Conservation (phyloP, 1,140 invertebrate genomes). For the Eriocheir sinensis region DNA sequence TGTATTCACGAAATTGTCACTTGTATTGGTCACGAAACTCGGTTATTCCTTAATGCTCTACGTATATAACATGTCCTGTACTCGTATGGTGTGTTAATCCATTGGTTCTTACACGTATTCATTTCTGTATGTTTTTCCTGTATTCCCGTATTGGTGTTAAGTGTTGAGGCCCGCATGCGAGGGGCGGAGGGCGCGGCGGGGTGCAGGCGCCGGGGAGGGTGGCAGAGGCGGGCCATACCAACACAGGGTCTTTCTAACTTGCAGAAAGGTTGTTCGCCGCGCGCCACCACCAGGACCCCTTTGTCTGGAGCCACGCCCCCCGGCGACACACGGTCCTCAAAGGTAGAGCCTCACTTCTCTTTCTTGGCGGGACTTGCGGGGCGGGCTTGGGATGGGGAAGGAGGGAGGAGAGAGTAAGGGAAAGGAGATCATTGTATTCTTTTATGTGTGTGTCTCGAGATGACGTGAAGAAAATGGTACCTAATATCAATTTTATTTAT, state of each 20-base stretch:
- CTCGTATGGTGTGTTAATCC: too few species aligned
- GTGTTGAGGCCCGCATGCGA: neutral
- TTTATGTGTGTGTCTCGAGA: too few species aligned
- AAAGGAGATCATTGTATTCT: neutral
- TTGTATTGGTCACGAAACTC: too few species aligned
- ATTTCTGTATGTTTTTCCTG: too few species aligned
- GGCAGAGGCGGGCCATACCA: neutral
- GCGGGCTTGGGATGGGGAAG: neutral
- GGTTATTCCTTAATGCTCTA: too few species aligned
- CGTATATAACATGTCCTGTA: too few species aligned
- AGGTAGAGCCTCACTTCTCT: neutral
- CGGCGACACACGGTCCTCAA: slow-evolving; percentile 34
- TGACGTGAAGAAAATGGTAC: too few species aligned
- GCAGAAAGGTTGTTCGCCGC: slow-evolving; percentile 34
- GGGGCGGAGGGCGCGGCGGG: neutral
- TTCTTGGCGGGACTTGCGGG: neutral
- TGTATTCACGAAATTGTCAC: too few species aligned
- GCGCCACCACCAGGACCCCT: slow-evolving; percentile 39
- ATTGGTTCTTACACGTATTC: too few species aligned
- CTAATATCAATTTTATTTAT: too few species aligned
- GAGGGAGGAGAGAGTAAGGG: neutral
- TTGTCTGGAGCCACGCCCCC: slow-evolving; percentile 45
- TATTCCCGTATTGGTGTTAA: neutral
- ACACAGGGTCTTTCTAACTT: slow-evolving; percentile 47
- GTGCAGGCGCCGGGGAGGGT: neutral